Base-by-base conservation (phyloP, 2,888 invertebrate genomes). In the Heliconius hortense region DNA sequence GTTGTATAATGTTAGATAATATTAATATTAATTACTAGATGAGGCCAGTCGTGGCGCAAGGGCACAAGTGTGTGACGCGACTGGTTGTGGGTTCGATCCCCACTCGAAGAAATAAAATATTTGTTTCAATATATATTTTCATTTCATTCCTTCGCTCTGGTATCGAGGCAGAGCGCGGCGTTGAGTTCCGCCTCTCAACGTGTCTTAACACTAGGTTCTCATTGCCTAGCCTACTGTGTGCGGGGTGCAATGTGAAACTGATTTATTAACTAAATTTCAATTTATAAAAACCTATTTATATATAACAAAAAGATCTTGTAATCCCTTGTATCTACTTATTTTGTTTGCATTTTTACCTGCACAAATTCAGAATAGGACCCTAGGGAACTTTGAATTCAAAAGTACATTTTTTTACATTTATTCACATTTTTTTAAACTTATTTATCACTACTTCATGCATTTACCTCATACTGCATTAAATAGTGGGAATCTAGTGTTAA, bases 11-110 rank as follows among this genome's bases (percentile, higher is more conserved):
- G 60, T 56, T 62, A 73, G 48, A 59, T 60, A 66, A 48, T 69
- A 56, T 62, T 64, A 76, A 63, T 64, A 72, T 74, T 74, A 64
- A 74, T 63, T 72, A 68, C 35, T 11, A 31, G 43, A n/a, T 35
- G 35, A 35, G 35, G 35, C 35, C 35, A 10, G 10, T 35, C 10
- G 35, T 35, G 35, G 35, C 35, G 35, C 8, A 35, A 35, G 10
- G 35, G 35, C 10, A 35, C 35, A 35, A 35, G 35, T 35, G 35
- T 35, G 10, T 26, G 10, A 10, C 10, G 35, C 35, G 35, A 35
- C 10, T 35, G 10, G 35, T 10, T 35, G 35, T 35, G 1, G 35
- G 10, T 35, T 35, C 35, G 35, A 35, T 8, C 31, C 31, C 35
- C 35, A 35, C 8, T 35, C 35, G 35, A 35, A 35, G 10, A 35